Base-by-base conservation (phyloP, 2,888 invertebrate species). In the Acleris cristana region DNA sequence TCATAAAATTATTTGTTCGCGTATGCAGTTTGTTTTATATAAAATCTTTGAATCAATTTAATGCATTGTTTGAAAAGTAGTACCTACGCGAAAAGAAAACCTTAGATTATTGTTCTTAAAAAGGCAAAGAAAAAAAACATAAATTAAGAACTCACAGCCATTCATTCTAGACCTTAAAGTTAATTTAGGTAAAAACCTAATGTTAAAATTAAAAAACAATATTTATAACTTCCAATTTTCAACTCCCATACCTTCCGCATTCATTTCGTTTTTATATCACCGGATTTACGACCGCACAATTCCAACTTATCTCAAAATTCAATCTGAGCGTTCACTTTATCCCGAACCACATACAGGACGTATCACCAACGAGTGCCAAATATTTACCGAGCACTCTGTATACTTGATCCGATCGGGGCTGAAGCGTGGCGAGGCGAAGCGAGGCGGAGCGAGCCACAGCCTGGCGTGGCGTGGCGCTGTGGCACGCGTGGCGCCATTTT, bases 401-500 rank as follows among this genome's bases (percentile, higher is more conserved):
- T 8, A 56, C 44, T 18, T 56, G 56, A 56, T 56, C 56, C 21
- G 23, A 44, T 56, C 23, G 21, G 3, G 12, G 2, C 5, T 10
- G 34, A 34, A 51, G 60, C 53, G 45, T 26, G 21, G 14, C 34
- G 55, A 21, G 21, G 40, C 57, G 57, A 10, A 7, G 14, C 30
- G 18, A 8, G 34, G 23, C 19, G 16, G 10, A 19, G 26, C 19
- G 45, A 40, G 26, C 10, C 40, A 19, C 10, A 10, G 10, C 30
- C 18, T 18, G 21, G 18, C 19, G 16, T 16, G 26, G 19, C n/a
- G 45, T 26, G 44, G 16, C 40, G 23, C 18, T 8, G 16, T 57
- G 61, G 30, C 44, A 40, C 40, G 56, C 61, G 40, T 51, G 44
- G 18, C 45, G 57, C 60, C 60, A 56, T 48, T 67, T 67, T 58